Percentiles rank a stretch among this genome's conserved stretches.
Conservation (phyloP, 2,797 vertebrate species). For the Ceyx erithaca region DNA sequence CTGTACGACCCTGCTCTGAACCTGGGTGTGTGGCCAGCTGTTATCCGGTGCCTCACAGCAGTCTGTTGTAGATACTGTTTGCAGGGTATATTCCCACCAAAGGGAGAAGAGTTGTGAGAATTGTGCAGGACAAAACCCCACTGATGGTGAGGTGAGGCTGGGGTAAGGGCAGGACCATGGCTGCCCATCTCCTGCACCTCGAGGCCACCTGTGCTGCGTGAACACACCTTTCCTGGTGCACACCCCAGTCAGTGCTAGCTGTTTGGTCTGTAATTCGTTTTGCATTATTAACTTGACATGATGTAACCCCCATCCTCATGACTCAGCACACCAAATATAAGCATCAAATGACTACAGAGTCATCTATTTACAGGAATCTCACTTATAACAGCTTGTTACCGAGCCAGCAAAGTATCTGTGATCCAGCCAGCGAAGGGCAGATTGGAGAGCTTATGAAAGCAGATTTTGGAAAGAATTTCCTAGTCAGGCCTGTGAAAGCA, state of each 20-base stretch:
- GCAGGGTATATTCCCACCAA: not conserved
- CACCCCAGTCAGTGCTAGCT: not conserved
- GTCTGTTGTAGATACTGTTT: not conserved
- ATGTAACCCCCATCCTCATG: slow-evolving; percentile 62
- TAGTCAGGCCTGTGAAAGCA: not conserved
- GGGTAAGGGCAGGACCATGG: not conserved
- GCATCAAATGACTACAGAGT: slow-evolving; percentile 70
- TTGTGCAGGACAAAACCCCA: not conserved
- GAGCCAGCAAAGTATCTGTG: slow-evolving; percentile 17
- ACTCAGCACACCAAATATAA: slow-evolving; percentile 53
- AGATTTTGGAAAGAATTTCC: not conserved
- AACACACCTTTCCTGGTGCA: not conserved
- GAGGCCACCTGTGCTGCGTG: not conserved
- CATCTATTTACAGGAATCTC: slow-evolving; percentile 73
- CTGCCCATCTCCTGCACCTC: not conserved
- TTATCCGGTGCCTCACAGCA: not conserved
- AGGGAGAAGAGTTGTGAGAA: not conserved
- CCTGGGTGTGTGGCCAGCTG: not conserved
- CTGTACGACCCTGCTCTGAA: not conserved
- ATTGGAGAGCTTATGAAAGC: slow-evolving; percentile 6
- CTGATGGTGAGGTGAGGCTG: rapidly evolving
- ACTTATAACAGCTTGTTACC: slow-evolving; percentile 42
- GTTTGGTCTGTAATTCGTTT: slow-evolving; percentile 1
- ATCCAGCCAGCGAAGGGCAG: not conserved
- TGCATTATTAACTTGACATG: slow-evolving; percentile 42